Base-by-base conservation (phyloP, 2,113 vertebrate genomes). In the Uropsilus gracilis region DNA sequence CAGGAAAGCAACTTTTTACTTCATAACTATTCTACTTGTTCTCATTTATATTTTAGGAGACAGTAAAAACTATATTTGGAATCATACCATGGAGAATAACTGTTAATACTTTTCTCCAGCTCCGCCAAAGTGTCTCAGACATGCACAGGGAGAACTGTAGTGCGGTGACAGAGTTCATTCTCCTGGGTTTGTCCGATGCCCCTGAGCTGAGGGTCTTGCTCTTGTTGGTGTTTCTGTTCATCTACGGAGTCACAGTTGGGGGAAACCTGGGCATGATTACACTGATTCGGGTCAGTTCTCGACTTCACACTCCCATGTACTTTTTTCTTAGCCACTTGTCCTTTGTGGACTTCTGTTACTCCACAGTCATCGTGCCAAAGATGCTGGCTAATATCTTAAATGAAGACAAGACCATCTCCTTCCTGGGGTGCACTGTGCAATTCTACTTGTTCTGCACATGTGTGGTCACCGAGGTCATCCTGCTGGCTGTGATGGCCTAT, bases 321-420 rank as follows among this genome's bases (percentile, higher is more conserved):
- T 96, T 96, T 53, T 97, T 97, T 24, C 97, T 97, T 9, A 91
- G 90, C 2, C 97, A 96, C 55, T 66, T 97, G 85, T 95, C 96
- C 11, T 96, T 96, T 44, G 72, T 97, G 22, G 95, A 97, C 82
- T 95, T 96, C n/a, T 96, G 96, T 20, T 97, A 89, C 34, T 96
- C 93, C 4, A 97, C 93, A 0, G 42, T 30, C 69, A 96, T 95
- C 8, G 77, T 91, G 0, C 97, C 93, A 3, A 97, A 97, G 24
- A 94, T 97, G 69, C 34, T 97, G 18, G 39, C 48, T 12, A 73
- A 46, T 53, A 94, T 86, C 10, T 69, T 94, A 59, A 75, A 8
- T 0, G 12, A 87, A 9, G 59, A 90, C 16, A 96, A 95, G 89
- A 0, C 39, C 48, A 95, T 97, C 18, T 95, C 96, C 1, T 96